Conservation (phyloP, 2,797 vertebrate genomes). For the Syncerus caffer region DNA sequence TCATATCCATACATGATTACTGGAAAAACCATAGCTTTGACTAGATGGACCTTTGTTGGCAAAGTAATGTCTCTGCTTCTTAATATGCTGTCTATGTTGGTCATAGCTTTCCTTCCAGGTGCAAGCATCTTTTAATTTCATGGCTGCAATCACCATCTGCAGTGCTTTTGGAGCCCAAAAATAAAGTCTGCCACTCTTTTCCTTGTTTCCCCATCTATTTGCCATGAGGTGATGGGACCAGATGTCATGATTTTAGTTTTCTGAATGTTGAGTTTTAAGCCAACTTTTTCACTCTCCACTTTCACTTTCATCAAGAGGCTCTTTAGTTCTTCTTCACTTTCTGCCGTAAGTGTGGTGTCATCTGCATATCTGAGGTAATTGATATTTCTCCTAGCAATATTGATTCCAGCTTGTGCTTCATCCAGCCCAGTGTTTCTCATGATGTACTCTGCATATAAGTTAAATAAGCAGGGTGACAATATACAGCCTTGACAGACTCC, state of each 20-base stretch:
- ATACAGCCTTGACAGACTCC: rapidly evolving
- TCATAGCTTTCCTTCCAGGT: not conserved
- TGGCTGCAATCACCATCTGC: not conserved
- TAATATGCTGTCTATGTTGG: not conserved
- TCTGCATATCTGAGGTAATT: not conserved
- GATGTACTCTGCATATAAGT: not conserved
- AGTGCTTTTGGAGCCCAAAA: not conserved
- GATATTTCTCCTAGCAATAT: not conserved
- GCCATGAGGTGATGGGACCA: not conserved
- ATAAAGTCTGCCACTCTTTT: not conserved
- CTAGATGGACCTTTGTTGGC: not conserved
- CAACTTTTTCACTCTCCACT: not conserved
- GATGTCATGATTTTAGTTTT: not conserved
- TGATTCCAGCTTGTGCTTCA: not conserved
- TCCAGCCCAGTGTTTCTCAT: rapidly evolving
- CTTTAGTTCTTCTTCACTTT: not conserved
- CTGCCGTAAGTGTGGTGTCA: not conserved
- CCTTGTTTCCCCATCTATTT: not conserved
- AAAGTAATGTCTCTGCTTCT: not conserved
- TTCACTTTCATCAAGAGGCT: not conserved
- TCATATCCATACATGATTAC: not conserved
- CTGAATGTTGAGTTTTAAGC: not conserved
- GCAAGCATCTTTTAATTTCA: not conserved
- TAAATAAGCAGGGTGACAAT: not conserved
- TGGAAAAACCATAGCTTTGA: not conserved